A percentile compares a stretch with the other conserved stretches of the same genome.
phyloP scores from a whole-genome alignment of 2,113 vertebrate genomes.

The Carlito syrichta region DNA sequence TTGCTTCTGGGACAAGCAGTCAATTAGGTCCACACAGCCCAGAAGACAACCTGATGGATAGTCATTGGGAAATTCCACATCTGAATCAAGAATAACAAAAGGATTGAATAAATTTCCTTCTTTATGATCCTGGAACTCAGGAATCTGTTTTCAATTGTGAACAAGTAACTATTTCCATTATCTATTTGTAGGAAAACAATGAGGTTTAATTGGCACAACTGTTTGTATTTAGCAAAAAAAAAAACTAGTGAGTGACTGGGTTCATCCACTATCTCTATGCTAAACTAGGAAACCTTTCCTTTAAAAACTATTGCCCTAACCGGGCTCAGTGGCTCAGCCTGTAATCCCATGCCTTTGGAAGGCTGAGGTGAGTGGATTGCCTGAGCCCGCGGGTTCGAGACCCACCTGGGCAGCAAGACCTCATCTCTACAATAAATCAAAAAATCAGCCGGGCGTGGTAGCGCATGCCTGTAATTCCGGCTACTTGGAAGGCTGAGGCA shows the following conservation, averaged over 20 bases:
- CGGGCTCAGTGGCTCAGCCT: no score
- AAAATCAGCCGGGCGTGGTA: no score
- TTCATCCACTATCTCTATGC: neutral
- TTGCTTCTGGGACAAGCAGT: conserved; percentile 94
- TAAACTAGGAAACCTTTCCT: conserved; percentile 14
- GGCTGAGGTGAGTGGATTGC: no score
- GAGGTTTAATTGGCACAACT: neutral
- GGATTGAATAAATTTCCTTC: conserved; percentile 27
- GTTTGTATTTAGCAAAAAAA: conserved; percentile 19
- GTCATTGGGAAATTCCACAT: conserved; percentile 90
- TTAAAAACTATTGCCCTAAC: no score
- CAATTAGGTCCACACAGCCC: conserved; percentile 91
- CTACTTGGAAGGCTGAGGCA: no score
- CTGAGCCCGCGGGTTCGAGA: no score
- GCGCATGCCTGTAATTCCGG: no score
- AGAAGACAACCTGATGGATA: conserved; percentile 95
- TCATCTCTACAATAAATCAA: no score
- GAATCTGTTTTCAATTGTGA: conserved; percentile 36
- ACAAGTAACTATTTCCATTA: conserved; percentile 10
- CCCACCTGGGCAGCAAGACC: no score
- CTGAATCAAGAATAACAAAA: conserved; percentile 79
- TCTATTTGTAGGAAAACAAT: conserved; percentile 37
- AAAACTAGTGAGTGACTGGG: neutral
- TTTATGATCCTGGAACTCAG: conserved; percentile 16
- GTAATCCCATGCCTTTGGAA: no score